Base-by-base conservation (phyloP, 2,113 vertebrate species). In the Anas platyrhynchos region DNA sequence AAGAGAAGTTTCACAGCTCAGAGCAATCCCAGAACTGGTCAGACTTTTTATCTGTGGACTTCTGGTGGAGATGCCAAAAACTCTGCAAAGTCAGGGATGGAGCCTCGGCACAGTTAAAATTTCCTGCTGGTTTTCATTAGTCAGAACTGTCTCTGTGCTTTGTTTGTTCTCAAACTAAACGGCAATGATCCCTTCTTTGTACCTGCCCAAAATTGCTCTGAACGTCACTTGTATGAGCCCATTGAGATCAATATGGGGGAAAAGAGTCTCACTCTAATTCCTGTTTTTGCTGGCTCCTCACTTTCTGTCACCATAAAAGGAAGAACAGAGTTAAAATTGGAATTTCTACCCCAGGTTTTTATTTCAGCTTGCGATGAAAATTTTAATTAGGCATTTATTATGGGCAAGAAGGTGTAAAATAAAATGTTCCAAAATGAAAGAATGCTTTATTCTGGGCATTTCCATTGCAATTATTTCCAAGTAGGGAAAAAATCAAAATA, bases 301-400 rank as follows among this genome's bases (percentile, higher is more conserved):
- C 75, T 87, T 78, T 76, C 17, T 83, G 17, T 46, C 58, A 16
- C 31, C 22, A 16, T 9, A 31, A 85, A 79, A 74, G 16, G 62
- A 38, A 85, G 34, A 26, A 29, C 9, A 26, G 48, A 80, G 58
- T 43, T 68, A 66, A 79, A 79, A 59, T 56, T 79, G 38, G n/a
- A 69, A 73, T 79, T 82, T 79, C 20, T 79, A 66, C 18, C 43
- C 71, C 25, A 14, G 36, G 1, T 59, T 78, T 89, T 75, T 55
- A 67, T 31, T 29, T 16, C 27, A 36, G 26, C 34, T 93, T 85
- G 62, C 43, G 46, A 43, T 1, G 6, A 78, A 84, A 87, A 59
- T 13, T 82, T 71, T 77, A 79, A 52, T 82, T 79, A 46, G 36
- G 17, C 15, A 56, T 72, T 62, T 89, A 61, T 81, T 86, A 66